Conservation (phyloP, 2,888 invertebrate genomes). For the Aphidius colemani region DNA sequence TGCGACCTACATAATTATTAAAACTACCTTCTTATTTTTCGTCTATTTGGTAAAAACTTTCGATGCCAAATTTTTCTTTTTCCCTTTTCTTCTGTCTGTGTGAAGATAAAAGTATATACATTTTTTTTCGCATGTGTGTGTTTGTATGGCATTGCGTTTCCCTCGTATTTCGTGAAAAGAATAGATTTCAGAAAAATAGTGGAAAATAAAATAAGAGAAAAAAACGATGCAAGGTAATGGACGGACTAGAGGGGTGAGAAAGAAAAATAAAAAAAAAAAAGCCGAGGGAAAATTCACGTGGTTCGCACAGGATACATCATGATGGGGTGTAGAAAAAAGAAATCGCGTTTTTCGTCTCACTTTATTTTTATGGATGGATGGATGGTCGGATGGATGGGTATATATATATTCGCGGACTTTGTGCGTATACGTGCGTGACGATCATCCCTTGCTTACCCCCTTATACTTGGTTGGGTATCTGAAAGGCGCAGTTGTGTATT, state of each 20-base stretch:
- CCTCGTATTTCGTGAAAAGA: no score
- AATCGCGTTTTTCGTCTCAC: no score
- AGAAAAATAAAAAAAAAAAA: not conserved
- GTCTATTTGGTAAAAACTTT: no score
- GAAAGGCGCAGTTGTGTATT: no score
- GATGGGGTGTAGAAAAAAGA: slow-evolving; percentile 16
- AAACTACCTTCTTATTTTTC: no score
- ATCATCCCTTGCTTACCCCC: slow-evolving; percentile 33
- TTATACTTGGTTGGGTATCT: not conserved
- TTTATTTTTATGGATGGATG: not conserved
- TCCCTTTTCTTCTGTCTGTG: not conserved
- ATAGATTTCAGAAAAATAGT: no score
- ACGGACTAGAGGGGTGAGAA: slow-evolving; percentile 18
- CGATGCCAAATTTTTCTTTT: not conserved
- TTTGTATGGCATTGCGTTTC: not conserved
- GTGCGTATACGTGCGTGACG: slow-evolving; percentile 42
- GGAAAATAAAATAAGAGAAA: no score
- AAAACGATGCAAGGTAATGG: slow-evolving; percentile 14
- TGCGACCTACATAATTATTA: no score
- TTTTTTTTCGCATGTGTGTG: not conserved
- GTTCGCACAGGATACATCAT: no score
- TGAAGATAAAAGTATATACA: not conserved
- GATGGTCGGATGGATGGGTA: no score
- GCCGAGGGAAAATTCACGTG: slow-evolving; percentile 9
- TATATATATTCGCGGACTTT: slow-evolving; percentile 17